Evolutionary conservation across 2,113 vertebrate genomes (phyloP).

Genomic region (Petrocephalus zakoni): DNA sequence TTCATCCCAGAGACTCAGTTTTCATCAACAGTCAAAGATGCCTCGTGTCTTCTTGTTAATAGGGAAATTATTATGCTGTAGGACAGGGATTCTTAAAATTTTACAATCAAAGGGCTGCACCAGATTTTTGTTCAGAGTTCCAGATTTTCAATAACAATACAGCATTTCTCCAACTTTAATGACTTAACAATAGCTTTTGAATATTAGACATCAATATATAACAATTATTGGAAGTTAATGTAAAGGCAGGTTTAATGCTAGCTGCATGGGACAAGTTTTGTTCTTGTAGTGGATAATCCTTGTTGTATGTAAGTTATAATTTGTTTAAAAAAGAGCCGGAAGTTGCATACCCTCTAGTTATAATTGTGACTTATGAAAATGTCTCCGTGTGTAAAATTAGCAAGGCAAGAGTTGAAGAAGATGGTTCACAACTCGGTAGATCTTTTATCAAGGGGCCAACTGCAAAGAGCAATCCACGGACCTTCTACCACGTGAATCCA

Average conservation of each 20-base stretch:
- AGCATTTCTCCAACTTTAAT: neutral
- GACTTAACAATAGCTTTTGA: neutral
- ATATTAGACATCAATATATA: neutral
- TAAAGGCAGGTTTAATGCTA: neutral
- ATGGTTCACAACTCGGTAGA: neutral
- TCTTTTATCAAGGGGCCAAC: neutral
- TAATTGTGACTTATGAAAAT: neutral
- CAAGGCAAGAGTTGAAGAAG: neutral
- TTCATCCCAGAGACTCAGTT: neutral
- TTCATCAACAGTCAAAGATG: neutral
- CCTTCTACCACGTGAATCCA: neutral
- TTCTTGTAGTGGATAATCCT: neutral
- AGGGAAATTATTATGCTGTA: neutral
- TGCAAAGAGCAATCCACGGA: neutral
- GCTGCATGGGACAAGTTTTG: neutral
- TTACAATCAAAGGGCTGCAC: neutral
- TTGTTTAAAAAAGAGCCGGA: neutral
- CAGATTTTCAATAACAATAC: neutral
- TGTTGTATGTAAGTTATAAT: neutral
- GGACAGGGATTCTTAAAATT: neutral
- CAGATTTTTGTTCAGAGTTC: neutral
- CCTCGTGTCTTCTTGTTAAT: neutral
- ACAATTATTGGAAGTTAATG: neutral
- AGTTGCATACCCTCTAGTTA: neutral
- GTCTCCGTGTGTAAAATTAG: neutral